phyloP scores from a whole-genome alignment of 92 coral and sea anemone genomes.

The Montipora capitata region DNA sequence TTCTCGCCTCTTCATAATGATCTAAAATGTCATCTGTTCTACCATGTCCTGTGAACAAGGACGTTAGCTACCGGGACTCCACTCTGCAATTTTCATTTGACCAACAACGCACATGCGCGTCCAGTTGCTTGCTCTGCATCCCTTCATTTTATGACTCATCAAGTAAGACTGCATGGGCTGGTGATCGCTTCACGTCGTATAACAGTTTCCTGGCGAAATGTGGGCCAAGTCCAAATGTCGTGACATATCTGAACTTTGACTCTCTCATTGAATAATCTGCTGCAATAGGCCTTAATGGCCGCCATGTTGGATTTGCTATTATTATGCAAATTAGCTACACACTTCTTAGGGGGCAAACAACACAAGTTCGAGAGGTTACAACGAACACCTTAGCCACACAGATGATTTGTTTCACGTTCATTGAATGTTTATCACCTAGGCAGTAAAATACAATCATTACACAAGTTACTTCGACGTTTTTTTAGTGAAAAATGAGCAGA shows the following conservation, averaged over 20 bases:
- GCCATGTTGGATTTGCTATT: too few species aligned
- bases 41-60: slow-evolving; percentile 74
- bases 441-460: too few species aligned
- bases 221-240: slow-evolving; percentile 77
- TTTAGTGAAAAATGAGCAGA: too few species aligned
- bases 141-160: slow-evolving; percentile 73
- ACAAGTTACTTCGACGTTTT: too few species aligned
- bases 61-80: slow-evolving; percentile 62
- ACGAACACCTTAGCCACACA: too few species aligned
- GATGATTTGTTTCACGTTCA: too few species aligned
- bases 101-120: slow-evolving; percentile 70
- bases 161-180: slow-evolving; percentile 70
- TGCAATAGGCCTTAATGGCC: slow-evolving; percentile 20
- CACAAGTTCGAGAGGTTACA: too few species aligned
- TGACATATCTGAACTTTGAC: slow-evolving; percentile 60
- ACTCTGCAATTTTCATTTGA: slow-evolving; percentile 55
- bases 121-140: slow-evolving; percentile 74
- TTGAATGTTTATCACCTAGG: too few species aligned
- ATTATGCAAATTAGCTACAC: too few species aligned
- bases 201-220: slow-evolving; percentile 66
- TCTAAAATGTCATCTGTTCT: slow-evolving; percentile 68
- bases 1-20: slow-evolving; percentile 68
- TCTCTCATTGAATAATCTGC: slow-evolving; percentile 67
- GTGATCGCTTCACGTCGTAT: slow-evolving; percentile 51
- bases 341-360: too few species aligned